Percentiles rank a stretch among this genome's conserved stretches.
phyloP scores from a whole-genome alignment of 2,888 invertebrate genomes.

The Dichetophora obliterata region DNA sequence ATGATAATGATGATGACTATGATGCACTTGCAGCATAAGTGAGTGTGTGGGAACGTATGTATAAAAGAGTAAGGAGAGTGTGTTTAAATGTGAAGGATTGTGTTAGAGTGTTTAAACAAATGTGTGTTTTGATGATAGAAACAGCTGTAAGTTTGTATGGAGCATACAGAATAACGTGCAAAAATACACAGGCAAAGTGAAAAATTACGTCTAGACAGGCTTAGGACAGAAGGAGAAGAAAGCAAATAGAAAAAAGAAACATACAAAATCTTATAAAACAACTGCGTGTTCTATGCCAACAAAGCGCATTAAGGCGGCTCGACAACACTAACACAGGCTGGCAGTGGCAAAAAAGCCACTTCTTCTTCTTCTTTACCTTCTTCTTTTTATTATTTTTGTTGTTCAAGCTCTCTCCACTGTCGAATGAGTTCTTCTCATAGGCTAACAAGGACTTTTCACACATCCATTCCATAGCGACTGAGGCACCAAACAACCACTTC shows the following conservation, averaged over 20 bases:
- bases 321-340: neutral
- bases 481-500: too few relatives aligned
- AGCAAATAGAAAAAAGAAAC: neutral
- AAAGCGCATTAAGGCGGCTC: slow-evolving; percentile 1
- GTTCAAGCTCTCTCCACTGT: too few relatives aligned
- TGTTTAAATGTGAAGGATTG: neutral
- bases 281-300: neutral
- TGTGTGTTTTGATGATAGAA: neutral
- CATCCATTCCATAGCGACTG: neutral
- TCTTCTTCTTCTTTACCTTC: too few relatives aligned
- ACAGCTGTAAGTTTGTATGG: neutral
- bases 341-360: neutral
- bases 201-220: slow-evolving; percentile 42
- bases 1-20: slow-evolving; percentile 21
- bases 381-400: too few relatives aligned
- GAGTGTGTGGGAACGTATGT: slow-evolving; percentile 10
- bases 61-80: neutral
- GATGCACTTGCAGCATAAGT: slow-evolving; percentile 21
- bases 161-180: slow-evolving; percentile 12
- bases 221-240: neutral
- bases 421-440: neutral
- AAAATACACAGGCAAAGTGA: slow-evolving; percentile 33
- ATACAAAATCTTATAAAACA: neutral
- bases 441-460: slow-evolving; percentile 15
- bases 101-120: neutral